Evolutionary conservation across 2,113 vertebrate species (phyloP).

Genomic region (Furnarius figulus): DNA sequence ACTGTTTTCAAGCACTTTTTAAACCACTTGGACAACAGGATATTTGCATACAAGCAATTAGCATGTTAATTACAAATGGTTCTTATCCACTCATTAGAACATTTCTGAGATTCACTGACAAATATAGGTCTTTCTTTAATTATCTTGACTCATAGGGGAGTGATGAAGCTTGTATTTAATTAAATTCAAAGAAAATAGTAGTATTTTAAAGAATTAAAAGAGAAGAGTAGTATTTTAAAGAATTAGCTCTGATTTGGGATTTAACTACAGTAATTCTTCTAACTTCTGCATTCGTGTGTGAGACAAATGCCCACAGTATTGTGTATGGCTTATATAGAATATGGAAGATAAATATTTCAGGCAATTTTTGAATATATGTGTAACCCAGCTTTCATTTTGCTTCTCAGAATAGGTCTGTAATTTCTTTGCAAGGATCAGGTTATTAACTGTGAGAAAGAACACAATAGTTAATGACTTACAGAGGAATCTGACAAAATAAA

Average conservation of each 20-base stretch:
- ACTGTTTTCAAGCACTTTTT: slow-evolving; percentile 72
- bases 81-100: slow-evolving; percentile 55
- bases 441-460: not conserved
- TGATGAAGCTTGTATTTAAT: slow-evolving; percentile 24
- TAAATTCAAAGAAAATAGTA: slow-evolving; percentile 1
- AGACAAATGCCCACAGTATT: not conserved
- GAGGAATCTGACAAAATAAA: slow-evolving; percentile 20
- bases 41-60: slow-evolving; percentile 72
- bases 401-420: not conserved
- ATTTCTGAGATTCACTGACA: slow-evolving; percentile 48
- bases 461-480: not conserved
- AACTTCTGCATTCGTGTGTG: not conserved
- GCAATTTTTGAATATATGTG: not conserved
- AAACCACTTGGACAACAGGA: slow-evolving; percentile 67
- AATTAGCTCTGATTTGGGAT: not conserved
- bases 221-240: not conserved
- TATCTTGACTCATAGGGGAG: slow-evolving; percentile 6
- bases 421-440: not conserved
- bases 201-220: not conserved
- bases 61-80: slow-evolving; percentile 69
- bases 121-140: slow-evolving; percentile 43
- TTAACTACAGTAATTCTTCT: not conserved
- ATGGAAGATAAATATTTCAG: not conserved
- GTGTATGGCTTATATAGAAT: not conserved
- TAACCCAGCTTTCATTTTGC: not conserved